phyloP scores from a whole-genome alignment of 2,888 invertebrate genomes.

The Hoplodrina ambigua region DNA sequence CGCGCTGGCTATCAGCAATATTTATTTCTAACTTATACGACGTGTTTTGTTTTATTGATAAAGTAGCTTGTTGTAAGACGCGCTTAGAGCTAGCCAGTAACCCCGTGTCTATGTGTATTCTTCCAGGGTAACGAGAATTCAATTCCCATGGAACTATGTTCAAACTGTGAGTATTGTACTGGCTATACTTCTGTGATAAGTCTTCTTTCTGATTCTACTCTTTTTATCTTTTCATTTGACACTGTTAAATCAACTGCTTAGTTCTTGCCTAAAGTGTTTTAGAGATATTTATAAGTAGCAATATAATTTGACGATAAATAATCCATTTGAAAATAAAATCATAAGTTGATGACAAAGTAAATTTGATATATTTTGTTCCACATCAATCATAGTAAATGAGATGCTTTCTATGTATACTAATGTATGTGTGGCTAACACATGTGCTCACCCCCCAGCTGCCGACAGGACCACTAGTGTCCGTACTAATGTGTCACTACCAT shows the following conservation, averaged over 20 bases:
- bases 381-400: constrained; percentile 55
- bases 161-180: constrained; percentile 95
- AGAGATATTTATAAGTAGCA: constrained; percentile 72
- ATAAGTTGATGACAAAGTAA: constrained; percentile 39
- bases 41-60: not conserved
- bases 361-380: constrained; percentile 38
- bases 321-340: constrained; percentile 37
- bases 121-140: constrained; percentile 98
- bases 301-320: constrained; percentile 51
- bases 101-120: constrained; percentile 49
- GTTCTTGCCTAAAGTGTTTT: constrained; percentile 73
- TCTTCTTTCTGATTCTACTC: constrained; percentile 62
- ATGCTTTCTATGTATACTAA: constrained; percentile 67
- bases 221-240: constrained; percentile 68
- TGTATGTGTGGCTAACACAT: constrained; percentile 65
- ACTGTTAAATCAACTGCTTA: constrained; percentile 72
- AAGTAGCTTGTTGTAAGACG: not conserved
- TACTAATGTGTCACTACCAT: constrained; percentile 49
- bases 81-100: constrained; percentile 27
- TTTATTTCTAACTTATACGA: constrained; percentile 9
- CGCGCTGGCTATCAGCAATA: not conserved
- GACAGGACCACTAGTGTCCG: constrained; percentile 30
- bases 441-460: constrained; percentile 46
- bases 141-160: constrained; percentile 99
- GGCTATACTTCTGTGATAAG: constrained; percentile 40